Conservation (phyloP, 1,140 invertebrate species). For the Zaprionus capensis region DNA sequence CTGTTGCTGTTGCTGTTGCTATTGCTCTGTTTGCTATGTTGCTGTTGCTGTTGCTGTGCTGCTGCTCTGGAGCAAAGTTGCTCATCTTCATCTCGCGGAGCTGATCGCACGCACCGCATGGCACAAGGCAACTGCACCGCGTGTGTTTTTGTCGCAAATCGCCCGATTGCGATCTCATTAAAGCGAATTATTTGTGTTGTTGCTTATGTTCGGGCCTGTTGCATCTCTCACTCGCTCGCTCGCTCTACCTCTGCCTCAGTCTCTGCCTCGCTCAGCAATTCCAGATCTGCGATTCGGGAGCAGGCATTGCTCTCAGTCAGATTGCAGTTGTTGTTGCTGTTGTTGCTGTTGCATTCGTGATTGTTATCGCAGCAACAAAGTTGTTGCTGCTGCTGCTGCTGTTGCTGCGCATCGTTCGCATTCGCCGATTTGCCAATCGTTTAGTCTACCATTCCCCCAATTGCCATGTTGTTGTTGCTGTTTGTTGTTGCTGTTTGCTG, state of each 20-base stretch:
- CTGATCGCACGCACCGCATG: constrained; percentile 53
- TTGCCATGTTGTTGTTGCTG: constrained; percentile 43
- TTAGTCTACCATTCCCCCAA: constrained; percentile 55
- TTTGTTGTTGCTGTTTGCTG: not conserved
- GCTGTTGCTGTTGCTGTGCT: constrained; percentile 32
- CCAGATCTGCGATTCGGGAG: constrained; percentile 31
- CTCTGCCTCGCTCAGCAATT: constrained; percentile 18
- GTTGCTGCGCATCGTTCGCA: constrained; percentile 38
- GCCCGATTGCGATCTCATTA: constrained; percentile 81
- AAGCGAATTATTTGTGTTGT: constrained; percentile 82
- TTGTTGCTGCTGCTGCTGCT: constrained; percentile 52
- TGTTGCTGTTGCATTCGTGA: constrained; percentile 64
- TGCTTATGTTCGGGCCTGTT: constrained; percentile 75
- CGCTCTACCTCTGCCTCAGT: constrained; percentile 35
- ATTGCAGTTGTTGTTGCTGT: constrained; percentile 37
- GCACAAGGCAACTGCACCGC: constrained; percentile 50
- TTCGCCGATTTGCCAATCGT: constrained; percentile 75
- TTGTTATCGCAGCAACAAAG: constrained; percentile 69
- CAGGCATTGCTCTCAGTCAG: constrained; percentile 43
- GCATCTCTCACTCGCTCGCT: constrained; percentile 62
- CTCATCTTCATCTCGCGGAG: constrained; percentile 71
- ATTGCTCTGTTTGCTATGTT: constrained; percentile 13
- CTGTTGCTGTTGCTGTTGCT: not conserved
- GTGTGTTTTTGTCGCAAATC: constrained; percentile 79
- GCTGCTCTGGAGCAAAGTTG: constrained; percentile 36